Conservation (phyloP, 1,140 invertebrate genomes). For the Matsumurasca onukii region DNA sequence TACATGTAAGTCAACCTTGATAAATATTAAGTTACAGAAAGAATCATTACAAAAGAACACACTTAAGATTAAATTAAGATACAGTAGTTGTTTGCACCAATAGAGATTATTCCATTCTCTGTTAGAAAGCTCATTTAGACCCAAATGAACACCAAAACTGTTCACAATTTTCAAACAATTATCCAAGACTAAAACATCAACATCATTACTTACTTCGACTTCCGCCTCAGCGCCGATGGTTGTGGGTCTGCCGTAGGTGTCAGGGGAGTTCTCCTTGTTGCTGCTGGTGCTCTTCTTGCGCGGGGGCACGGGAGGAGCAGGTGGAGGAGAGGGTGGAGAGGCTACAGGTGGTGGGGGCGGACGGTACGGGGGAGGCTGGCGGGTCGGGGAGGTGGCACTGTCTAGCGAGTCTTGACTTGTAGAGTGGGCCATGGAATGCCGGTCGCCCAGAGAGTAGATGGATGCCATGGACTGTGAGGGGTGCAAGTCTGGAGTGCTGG, state of each 20-base stretch:
- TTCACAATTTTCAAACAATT: no score
- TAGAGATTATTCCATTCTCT: no score
- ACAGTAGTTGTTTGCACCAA: no score
- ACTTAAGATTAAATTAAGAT: no score
- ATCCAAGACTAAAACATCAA: no score
- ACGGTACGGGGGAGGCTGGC: conserved; percentile 64
- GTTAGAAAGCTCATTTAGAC: no score
- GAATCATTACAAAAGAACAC: no score
- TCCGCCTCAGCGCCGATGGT: conserved; percentile 34
- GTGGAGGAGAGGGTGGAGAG: conserved; percentile 20
- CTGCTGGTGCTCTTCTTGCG: conserved; percentile 53
- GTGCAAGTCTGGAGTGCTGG: conserved; percentile 51
- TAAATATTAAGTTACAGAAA: no score
- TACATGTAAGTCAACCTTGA: no score
- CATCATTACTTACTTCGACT: conserved; percentile 35
- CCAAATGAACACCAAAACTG: no score
- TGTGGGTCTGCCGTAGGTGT: conserved; percentile 33
- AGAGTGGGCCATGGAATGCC: conserved; percentile 41
- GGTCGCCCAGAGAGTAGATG: background rate
- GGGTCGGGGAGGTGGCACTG: conserved; percentile 39
- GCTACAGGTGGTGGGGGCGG: conserved; percentile 28
- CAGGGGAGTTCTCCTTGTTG: conserved; percentile 30
- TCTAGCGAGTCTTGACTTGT: conserved; percentile 39
- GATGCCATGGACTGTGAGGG: conserved; percentile 40
- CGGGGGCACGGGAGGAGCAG: conserved; percentile 57